phyloP scores from a whole-genome alignment of 2,888 invertebrate species.

The Dioctria rufipes region DNA sequence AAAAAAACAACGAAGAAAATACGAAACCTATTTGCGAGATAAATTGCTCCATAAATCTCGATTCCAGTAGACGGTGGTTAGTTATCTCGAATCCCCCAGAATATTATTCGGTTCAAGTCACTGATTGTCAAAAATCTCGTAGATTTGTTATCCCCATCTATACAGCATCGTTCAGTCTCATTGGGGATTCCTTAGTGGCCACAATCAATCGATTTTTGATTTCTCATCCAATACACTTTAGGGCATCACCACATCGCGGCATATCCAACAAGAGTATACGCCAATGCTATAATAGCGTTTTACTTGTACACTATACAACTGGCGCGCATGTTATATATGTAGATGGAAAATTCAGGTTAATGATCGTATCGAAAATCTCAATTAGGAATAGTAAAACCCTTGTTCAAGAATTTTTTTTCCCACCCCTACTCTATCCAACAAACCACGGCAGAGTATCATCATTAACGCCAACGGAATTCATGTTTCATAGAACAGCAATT shows the following conservation, averaged over 20 bases:
- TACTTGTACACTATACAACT: not conserved
- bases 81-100: not conserved
- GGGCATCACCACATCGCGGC: not conserved
- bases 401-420: not conserved
- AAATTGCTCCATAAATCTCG: not conserved
- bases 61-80: not conserved
- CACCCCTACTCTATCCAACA: not conserved
- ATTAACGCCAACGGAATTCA: not conserved
- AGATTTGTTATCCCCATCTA: not conserved
- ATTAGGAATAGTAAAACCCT: not conserved
- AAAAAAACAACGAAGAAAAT: not conserved
- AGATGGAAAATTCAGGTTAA: slow-evolving; percentile 28
- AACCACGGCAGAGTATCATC: not conserved
- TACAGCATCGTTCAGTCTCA: not conserved
- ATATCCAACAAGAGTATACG: not conserved
- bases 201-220: slow-evolving; percentile 7
- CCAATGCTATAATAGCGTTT: too few relatives aligned
- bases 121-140: not conserved
- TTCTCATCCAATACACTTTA: not conserved
- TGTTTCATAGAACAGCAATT: not conserved
- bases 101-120: not conserved
- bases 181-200: not conserved
- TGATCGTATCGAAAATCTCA: slow-evolving; percentile 32
- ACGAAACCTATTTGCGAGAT: not conserved
- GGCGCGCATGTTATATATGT: not conserved